A percentile compares a stretch with the other conserved stretches of the same genome.
phyloP scores from a whole-genome alignment of 2,113 vertebrate species.

The Climacteris rufus region DNA sequence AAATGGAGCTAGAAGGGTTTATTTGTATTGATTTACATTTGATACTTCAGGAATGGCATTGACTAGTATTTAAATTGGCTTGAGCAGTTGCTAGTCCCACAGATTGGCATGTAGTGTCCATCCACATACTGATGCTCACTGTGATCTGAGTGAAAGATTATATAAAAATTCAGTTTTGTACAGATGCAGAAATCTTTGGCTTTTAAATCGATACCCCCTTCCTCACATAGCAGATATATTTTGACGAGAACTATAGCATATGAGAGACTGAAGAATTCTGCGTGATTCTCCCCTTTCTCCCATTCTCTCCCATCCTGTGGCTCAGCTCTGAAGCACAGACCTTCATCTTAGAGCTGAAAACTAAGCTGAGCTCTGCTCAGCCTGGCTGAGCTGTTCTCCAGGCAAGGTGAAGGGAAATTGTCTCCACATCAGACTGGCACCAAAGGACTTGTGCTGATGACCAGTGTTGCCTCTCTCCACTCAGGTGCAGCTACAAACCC shows the following conservation, averaged over 20 bases:
- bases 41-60: not conserved
- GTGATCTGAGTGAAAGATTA: not conserved
- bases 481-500: not conserved
- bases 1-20: not conserved
- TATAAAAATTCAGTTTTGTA: not conserved
- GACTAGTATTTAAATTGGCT: not conserved
- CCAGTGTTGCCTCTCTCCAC: not conserved
- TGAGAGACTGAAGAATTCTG: accelerated
- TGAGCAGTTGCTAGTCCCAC: not conserved
- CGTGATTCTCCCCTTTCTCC: not conserved
- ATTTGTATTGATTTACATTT: not conserved
- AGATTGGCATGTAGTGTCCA: not conserved
- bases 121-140: not conserved
- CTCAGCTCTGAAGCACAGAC: not conserved
- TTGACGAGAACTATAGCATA: not conserved
- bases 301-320: not conserved
- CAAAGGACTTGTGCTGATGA: not conserved
- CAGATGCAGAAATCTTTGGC: not conserved
- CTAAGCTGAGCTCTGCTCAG: not conserved
- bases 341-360: not conserved
- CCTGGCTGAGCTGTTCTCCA: not conserved
- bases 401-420: not conserved
- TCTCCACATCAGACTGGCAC: not conserved
- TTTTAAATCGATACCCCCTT: not conserved
- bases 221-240: not conserved